Conservation (phyloP, 2,888 invertebrate species). For the Rhimphoctona megacephalus region DNA sequence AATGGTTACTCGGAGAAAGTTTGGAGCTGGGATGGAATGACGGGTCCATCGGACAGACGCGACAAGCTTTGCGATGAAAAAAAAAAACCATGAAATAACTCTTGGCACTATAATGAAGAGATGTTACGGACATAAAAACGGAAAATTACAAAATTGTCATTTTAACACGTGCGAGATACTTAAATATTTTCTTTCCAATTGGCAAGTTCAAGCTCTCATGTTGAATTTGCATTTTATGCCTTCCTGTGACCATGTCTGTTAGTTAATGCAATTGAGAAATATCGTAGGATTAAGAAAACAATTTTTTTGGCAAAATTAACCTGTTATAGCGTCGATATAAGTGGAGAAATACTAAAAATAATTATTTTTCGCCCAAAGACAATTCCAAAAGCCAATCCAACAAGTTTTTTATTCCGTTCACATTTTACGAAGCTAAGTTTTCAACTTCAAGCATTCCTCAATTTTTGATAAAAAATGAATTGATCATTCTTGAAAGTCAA, state of each 20-base stretch:
- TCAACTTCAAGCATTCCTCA: too few species aligned
- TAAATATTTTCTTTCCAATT: neutral
- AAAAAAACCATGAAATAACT: slow-evolving; percentile 41
- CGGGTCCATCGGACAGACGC: slow-evolving; percentile 30
- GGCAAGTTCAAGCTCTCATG: neutral
- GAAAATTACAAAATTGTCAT: slow-evolving; percentile 34
- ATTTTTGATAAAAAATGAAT: too few species aligned
- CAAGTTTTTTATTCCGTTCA: too few species aligned
- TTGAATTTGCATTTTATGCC: neutral
- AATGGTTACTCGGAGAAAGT: slow-evolving; percentile 59
- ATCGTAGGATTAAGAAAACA: neutral
- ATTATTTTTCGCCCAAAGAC: too few species aligned
- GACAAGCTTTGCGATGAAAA: slow-evolving; percentile 36
- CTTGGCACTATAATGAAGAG: neutral
- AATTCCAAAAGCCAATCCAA: too few species aligned
- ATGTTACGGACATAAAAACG: slow-evolving; percentile 7
- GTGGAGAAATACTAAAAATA: neutral
- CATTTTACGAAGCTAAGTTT: too few species aligned
- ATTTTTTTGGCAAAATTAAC: neutral
- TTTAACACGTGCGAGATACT: slow-evolving; percentile 15
- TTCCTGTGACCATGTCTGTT: neutral
- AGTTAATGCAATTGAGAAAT: neutral
- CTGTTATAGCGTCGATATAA: neutral
- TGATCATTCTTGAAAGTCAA: too few species aligned
- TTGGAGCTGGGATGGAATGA: slow-evolving; percentile 2